These are phyloP conservation scores for Clunio marinus DNA, from an alignment of 2,888 invertebrate genomes.

Conservation along the genomic window DNA sequence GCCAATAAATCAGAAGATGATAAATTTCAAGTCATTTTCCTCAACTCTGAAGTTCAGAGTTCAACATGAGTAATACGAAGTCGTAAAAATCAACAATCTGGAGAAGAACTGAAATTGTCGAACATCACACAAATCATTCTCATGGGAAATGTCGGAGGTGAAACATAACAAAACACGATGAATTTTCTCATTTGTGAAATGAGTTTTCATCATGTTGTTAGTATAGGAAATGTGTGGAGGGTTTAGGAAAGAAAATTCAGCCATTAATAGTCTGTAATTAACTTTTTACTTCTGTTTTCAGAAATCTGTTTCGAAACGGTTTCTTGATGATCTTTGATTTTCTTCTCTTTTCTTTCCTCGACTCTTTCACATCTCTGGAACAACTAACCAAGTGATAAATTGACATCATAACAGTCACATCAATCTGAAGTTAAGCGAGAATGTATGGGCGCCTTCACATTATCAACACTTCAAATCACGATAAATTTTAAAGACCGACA, in stretches of 20 bases:
- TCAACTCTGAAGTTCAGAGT: background rate
- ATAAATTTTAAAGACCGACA: too few relatives aligned
- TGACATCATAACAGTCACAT: background rate
- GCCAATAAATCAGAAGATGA: slow-evolving; percentile 15
- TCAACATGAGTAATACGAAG: slow-evolving; percentile 7
- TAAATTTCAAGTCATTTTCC: slow-evolving; percentile 13
- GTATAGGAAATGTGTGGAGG: too few relatives aligned
- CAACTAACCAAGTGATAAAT: background rate
- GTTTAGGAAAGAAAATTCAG: background rate
- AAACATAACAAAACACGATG: background rate
- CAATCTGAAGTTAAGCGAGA: background rate
- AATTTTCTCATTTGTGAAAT: slow-evolving; percentile 29
- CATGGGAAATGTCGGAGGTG: background rate
- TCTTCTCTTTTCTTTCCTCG: background rate
- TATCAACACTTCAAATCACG: slow-evolving; percentile 2
- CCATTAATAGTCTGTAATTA: slow-evolving; percentile 6
- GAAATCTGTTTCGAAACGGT: background rate
- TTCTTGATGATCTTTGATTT: slow-evolving; percentile 12
- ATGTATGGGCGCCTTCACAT: slow-evolving; percentile 15
- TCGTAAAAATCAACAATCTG: slow-evolving; percentile 17
- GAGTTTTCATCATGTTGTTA: slow-evolving; percentile 24
- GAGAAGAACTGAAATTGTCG: slow-evolving; percentile 7
- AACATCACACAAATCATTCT: slow-evolving; percentile 25
- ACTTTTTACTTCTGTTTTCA: slow-evolving; percentile 14
- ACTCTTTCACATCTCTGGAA: too few relatives aligned